Evolutionary conservation across 2,113 vertebrate species (phyloP).

Genomic region (Hypocryptadius cinnamomeus): DNA sequence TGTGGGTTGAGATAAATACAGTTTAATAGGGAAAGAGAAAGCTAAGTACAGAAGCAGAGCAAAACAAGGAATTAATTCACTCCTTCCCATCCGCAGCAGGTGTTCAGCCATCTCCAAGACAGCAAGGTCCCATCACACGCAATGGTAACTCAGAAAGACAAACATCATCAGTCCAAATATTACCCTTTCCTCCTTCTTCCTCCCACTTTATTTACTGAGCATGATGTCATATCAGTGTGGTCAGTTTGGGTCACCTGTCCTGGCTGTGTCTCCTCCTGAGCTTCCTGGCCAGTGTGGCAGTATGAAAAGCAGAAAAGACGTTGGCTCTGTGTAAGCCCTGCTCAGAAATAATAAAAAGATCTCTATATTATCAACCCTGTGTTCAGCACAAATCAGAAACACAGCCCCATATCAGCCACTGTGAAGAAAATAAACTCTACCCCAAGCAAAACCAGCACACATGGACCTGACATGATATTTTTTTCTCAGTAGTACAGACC

Average conservation of each 20-base stretch:
- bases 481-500: neutral
- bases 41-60: neutral
- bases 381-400: neutral
- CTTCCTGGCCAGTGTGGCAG: too few relatives aligned
- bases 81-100: neutral
- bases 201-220: neutral
- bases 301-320: neutral
- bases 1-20: neutral
- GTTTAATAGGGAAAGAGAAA: neutral
- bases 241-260: neutral
- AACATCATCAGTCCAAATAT: neutral
- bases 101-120: neutral
- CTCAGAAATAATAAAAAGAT: neutral
- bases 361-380: neutral
- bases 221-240: neutral
- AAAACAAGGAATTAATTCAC: neutral
- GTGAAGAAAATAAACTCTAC: neutral
- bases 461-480: neutral
- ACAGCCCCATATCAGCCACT: neutral
- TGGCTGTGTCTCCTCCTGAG: neutral
- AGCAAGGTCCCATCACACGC: fast-evolving
- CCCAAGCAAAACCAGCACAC: neutral
- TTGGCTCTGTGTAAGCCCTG: neutral
- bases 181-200: neutral
- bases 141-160: neutral